These are phyloP conservation scores for Plagiodera versicolora DNA, from an alignment of 2,888 invertebrate genomes.

Conservation along the genomic window DNA sequence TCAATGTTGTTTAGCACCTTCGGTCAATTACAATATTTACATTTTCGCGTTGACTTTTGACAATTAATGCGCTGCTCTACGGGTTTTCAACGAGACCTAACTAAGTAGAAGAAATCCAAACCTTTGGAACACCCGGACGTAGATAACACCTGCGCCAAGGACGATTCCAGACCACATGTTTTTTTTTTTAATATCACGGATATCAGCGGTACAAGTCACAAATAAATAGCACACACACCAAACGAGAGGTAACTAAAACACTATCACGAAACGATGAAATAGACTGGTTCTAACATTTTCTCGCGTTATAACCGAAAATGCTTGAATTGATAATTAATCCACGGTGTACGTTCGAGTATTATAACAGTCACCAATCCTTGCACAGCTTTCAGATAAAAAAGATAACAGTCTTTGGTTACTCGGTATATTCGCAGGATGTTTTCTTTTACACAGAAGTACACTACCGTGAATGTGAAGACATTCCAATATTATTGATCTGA, in stretches of 20 bases:
- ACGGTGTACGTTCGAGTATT: constrained; percentile 19
- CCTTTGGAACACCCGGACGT: background rate
- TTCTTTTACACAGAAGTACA: background rate
- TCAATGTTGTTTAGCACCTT: background rate
- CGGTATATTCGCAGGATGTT: constrained; percentile 10
- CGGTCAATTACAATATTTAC: background rate
- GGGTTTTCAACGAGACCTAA: too few species aligned
- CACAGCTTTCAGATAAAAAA: constrained; percentile 29
- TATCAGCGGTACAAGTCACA: constrained; percentile 12
- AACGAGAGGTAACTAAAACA: background rate
- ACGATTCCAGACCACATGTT: background rate
- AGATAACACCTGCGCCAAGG: background rate
- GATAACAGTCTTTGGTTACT: constrained; percentile 21
- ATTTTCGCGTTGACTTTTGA: background rate
- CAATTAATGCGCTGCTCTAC: too few species aligned
- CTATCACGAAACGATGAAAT: constrained; percentile 9
- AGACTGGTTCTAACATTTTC: constrained; percentile 1
- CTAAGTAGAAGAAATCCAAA: background rate
- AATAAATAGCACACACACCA: constrained; percentile 11
- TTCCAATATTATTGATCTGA: too few species aligned
- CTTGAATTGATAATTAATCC: constrained; percentile 26
- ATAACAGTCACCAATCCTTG: constrained; percentile 15
- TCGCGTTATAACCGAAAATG: constrained; percentile 15
- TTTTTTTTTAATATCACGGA: constrained; percentile 10
- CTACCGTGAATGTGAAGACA: background rate